Base-by-base conservation (phyloP, 2,888 invertebrate genomes). In the Lomographa bimaculata region DNA sequence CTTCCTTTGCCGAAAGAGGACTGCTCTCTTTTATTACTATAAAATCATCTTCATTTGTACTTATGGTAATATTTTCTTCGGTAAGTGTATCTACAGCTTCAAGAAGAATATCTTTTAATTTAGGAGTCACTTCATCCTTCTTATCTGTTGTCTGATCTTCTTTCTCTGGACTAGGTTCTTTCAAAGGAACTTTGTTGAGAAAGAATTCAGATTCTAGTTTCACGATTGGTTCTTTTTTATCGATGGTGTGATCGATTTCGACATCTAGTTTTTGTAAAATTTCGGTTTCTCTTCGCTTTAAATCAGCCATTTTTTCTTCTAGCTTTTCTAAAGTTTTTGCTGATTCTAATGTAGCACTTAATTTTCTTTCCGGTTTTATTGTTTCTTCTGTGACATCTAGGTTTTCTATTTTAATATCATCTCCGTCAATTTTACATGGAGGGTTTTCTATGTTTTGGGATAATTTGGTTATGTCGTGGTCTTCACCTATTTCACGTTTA, bases 241-340 rank as follows among this genome's bases (percentile, higher is more conserved):
- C 72, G 67, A 74, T 71, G 67, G 70, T 61, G 63, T 54, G 37
- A 21, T 42, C 46, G 12, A 7, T 10, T 20, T 33, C 32, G n/a
- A 21, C 10, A 9, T 42, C 43, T 3, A 12, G 2, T 23, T 19
- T 23, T 20, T 17, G 5, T 7, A 8, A 7, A 18, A 23, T 20
- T 7, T 78, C 81, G 52, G 20, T 20, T 7, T 78, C 82, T 52
- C 68, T 78, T 46, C 64, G 72, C 50, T 79, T 85, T 16, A 87
- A 52, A 37, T 80, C 75, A 1, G 79, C 64, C 11, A 85, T 77
- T 69, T 83, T 86, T 66, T 87, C 87, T 65, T 87, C 87, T 11
- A 87, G 54, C 40, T 82, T 86, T 71, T 87, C 87, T 40, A 87
- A 56, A 3, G 87, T 87, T 59, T 80, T 85, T 1, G 86, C 78